Conservation (phyloP, 2,113 vertebrate genomes). For the Ceyx melanurus region DNA sequence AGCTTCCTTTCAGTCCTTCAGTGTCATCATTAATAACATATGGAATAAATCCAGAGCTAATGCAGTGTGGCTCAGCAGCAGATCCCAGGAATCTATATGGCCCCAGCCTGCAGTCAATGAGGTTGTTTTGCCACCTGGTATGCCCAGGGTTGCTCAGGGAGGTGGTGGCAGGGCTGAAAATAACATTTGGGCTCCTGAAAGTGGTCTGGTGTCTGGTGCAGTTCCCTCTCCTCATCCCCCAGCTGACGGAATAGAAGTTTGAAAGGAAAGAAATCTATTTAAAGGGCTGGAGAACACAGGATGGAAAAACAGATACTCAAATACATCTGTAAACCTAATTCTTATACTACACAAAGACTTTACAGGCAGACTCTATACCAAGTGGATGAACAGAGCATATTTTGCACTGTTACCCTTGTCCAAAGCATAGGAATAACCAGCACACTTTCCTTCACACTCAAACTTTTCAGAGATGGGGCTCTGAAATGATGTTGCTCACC, state of each 20-base stretch:
- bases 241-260: background rate
- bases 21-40: slow-evolving; percentile 33
- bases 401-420: background rate
- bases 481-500: background rate
- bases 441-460: background rate
- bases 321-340: background rate
- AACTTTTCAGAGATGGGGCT: background rate
- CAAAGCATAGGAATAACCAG: accelerated
- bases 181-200: accelerated
- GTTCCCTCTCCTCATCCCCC: background rate
- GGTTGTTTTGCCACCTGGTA: background rate
- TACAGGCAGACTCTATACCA: background rate
- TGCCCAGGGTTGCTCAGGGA: background rate
- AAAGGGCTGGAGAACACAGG: background rate
- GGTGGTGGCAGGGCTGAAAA: background rate
- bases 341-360: background rate
- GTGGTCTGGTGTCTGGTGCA: accelerated
- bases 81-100: background rate
- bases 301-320: background rate
- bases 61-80: background rate
- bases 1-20: slow-evolving; percentile 8
- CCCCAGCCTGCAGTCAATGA: background rate
- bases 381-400: background rate
- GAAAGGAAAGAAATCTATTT: background rate
- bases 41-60: slow-evolving; percentile 3